These are phyloP conservation scores for Centropyge bicolor DNA, from an alignment of 2,797 vertebrate species.

Conservation along the genomic window DNA sequence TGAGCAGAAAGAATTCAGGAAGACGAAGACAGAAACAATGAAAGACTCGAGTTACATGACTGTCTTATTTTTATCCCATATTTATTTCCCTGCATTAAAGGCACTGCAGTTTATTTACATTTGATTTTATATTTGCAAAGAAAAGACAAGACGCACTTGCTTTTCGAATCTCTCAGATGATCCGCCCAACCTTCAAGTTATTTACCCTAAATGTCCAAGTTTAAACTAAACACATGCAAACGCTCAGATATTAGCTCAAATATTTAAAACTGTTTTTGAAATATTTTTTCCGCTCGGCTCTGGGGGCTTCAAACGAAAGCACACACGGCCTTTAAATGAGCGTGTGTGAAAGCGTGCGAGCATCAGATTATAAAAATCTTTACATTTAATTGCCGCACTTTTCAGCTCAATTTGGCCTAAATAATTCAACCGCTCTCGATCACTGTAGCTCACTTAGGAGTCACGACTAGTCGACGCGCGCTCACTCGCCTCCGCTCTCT, in stretches of 20 bases:
- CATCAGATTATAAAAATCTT: constrained; percentile 28
- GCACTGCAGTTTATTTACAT: constrained; percentile 32
- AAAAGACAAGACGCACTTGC: constrained; percentile 17
- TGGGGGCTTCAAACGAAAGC: constrained; percentile 5
- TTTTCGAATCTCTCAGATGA: constrained; percentile 37
- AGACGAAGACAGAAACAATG: constrained; percentile 16
- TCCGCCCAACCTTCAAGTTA: constrained; percentile 29
- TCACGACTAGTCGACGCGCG: constrained; percentile 25
- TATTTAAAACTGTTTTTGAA: constrained; percentile 32
- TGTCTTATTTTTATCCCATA: constrained; percentile 13
- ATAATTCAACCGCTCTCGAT: constrained; percentile 28
- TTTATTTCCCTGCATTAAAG: constrained; percentile 18
- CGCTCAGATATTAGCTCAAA: constrained; percentile 32
- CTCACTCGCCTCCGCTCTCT: constrained; percentile 31
- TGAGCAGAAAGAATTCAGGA: neutral
- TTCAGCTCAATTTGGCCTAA: constrained; percentile 25
- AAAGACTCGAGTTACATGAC: constrained; percentile 29
- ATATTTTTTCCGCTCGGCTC: constrained; percentile 7
- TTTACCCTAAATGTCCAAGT: constrained; percentile 35
- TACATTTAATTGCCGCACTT: constrained; percentile 32
- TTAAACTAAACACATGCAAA: constrained; percentile 19
- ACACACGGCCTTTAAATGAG: neutral
- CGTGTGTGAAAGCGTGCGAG: neutral
- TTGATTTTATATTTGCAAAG: constrained; percentile 16
- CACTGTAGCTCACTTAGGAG: constrained; percentile 13